A percentile compares a stretch with the other conserved stretches of the same genome.
Evolutionary conservation across 2,113 vertebrate species (phyloP).

Genomic region (Xiphophorus hellerii): DNA sequence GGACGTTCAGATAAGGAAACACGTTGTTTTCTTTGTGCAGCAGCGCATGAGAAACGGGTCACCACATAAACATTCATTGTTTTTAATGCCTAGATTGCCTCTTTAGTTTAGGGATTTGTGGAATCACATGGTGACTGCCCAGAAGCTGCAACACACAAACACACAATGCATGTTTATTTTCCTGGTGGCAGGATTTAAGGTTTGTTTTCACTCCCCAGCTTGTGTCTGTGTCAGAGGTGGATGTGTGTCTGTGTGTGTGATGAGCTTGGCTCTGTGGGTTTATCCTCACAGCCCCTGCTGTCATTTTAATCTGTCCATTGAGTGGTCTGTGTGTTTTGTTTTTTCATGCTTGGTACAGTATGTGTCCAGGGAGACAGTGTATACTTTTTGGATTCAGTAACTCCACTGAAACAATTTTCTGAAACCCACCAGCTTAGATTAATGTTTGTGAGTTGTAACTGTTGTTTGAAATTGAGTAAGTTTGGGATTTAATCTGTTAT

Average conservation of each 20-base stretch:
- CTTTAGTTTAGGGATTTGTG: slow-evolving; percentile 25
- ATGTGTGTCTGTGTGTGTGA: slow-evolving; percentile 1
- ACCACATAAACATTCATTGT: slow-evolving; percentile 36
- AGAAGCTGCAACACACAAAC: too few relatives aligned
- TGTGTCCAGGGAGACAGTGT: not conserved
- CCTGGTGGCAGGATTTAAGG: slow-evolving; percentile 9
- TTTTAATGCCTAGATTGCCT: slow-evolving; percentile 40
- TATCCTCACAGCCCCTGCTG: slow-evolving; percentile 43
- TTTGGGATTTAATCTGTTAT: too few relatives aligned
- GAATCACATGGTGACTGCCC: not conserved
- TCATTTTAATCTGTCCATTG: slow-evolving; percentile 50
- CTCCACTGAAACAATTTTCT: not conserved
- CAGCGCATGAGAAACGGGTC: slow-evolving; percentile 30
- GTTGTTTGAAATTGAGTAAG: too few relatives aligned
- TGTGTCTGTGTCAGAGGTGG: slow-evolving; percentile 1
- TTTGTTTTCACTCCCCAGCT: slow-evolving; percentile 12
- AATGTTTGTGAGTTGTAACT: not conserved
- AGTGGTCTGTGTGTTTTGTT: not conserved
- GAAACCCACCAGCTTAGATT: not conserved
- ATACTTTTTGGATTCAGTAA: not conserved
- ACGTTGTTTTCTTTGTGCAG: slow-evolving; percentile 12
- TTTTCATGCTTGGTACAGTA: not conserved
- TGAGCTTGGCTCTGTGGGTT: slow-evolving; percentile 36
- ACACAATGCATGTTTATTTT: slow-evolving; percentile 14
- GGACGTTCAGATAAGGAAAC: not conserved